Percentiles rank a stretch among this genome's conserved stretches.
These are phyloP conservation scores for Burhinus oedicnemus DNA, from an alignment of 2,113 vertebrate species.

Conservation along the genomic window DNA sequence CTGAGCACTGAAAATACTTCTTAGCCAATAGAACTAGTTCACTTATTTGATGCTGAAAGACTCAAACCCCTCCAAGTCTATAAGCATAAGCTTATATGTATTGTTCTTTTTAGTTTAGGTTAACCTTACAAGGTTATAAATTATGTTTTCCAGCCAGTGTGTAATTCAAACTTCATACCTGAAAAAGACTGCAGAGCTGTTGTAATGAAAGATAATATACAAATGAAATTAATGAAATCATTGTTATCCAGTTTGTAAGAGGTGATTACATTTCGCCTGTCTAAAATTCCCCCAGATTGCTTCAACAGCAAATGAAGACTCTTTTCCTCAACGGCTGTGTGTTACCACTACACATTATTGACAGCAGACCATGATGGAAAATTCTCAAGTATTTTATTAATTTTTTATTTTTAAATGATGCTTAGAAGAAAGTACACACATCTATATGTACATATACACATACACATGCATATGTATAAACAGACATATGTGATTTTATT, in stretches of 20 bases:
- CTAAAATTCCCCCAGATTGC: background rate
- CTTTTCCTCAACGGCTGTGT: background rate
- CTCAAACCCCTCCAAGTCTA: background rate
- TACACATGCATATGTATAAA: background rate
- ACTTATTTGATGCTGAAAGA: background rate
- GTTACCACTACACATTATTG: background rate
- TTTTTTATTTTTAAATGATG: background rate
- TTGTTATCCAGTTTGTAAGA: background rate
- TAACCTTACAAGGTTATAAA: background rate
- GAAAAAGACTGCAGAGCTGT: background rate
- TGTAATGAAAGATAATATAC: background rate
- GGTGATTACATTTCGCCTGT: background rate
- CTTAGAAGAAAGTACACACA: background rate
- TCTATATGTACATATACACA: background rate
- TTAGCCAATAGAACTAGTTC: background rate
- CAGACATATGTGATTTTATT: background rate
- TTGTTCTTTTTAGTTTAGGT: background rate
- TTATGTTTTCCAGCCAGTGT: background rate
- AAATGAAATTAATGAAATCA: constrained; percentile 18
- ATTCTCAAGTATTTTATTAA: background rate
- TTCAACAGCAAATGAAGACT: background rate
- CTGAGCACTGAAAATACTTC: background rate
- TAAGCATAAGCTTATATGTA: background rate
- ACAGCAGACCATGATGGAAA: background rate
- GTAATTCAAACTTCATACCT: background rate